phyloP scores from a whole-genome alignment of 2,888 invertebrate genomes.

The Mythimna vitellina region DNA sequence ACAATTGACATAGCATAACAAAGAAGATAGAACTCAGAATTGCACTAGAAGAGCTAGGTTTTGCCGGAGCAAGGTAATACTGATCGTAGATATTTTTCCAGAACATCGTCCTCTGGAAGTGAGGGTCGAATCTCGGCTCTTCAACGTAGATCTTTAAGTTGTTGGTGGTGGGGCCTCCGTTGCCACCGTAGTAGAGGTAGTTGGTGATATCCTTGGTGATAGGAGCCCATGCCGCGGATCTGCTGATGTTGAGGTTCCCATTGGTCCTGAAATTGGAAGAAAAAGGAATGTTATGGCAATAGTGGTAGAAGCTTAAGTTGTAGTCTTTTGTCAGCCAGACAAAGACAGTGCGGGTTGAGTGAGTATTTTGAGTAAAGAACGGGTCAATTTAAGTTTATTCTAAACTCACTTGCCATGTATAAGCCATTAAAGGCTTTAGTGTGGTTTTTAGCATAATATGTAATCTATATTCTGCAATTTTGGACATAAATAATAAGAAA shows the following conservation, averaged over 20 bases:
- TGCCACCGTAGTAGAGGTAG: slow-evolving; percentile 71
- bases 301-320: not conserved
- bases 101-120: slow-evolving; percentile 70
- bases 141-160: slow-evolving; percentile 54
- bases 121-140: slow-evolving; percentile 70
- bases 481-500: no score
- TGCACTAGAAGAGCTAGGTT: slow-evolving; percentile 64
- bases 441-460: no score
- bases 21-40: slow-evolving; percentile 59
- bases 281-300: not conserved
- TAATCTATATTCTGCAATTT: no score
- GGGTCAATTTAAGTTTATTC: no score
- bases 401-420: no score
- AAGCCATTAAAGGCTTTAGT: no score
- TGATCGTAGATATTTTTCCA: slow-evolving; percentile 72
- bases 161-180: slow-evolving; percentile 39
- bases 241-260: slow-evolving; percentile 23
- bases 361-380: no score
- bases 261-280: slow-evolving; percentile 22
- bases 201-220: slow-evolving; percentile 60
- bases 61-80: slow-evolving; percentile 71
- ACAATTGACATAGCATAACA: slow-evolving; percentile 64
- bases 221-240: slow-evolving; percentile 60
- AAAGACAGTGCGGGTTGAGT: not conserved
- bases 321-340: not conserved